These are phyloP conservation scores for Xestobium rufovillosum DNA, from an alignment of 2,888 invertebrate genomes.

Conservation along the genomic window DNA sequence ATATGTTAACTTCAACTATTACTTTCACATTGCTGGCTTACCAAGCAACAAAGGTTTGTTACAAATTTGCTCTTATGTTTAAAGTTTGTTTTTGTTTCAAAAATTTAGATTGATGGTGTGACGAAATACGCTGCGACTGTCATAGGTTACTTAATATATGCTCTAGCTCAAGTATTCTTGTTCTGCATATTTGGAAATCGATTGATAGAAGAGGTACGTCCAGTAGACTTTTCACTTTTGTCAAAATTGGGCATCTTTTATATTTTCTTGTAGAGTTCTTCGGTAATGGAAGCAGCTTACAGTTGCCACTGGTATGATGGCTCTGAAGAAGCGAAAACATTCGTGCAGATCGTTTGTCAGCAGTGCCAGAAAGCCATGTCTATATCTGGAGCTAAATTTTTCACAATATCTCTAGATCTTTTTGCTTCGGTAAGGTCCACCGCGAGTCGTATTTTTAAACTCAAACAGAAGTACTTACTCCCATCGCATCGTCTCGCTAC, in stretches of 20 bases:
- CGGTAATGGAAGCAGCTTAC: constrained; percentile 87
- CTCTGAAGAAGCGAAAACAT: constrained; percentile 83
- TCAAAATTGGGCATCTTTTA: constrained; percentile 1
- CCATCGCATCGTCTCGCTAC: too few species aligned
- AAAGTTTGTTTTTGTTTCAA: constrained; percentile 19
- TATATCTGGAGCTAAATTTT: constrained; percentile 84
- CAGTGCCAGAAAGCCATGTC: constrained; percentile 86
- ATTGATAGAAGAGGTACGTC: constrained; percentile 73
- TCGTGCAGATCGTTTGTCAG: constrained; percentile 85
- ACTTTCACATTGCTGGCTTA: constrained; percentile 76
- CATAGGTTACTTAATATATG: constrained; percentile 70
- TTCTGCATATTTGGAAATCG: constrained; percentile 84
- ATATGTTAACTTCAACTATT: constrained; percentile 80
- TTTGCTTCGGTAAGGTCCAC: constrained; percentile 82
- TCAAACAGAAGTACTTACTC: not conserved
- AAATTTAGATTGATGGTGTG: constrained; percentile 64
- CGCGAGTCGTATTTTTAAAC: too few species aligned
- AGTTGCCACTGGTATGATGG: constrained; percentile 89
- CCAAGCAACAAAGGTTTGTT: constrained; percentile 71
- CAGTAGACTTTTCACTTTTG: too few species aligned
- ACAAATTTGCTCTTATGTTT: constrained; percentile 1
- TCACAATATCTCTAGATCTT: constrained; percentile 78
- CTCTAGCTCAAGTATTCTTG: constrained; percentile 76
- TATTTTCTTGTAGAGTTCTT: constrained; percentile 60
- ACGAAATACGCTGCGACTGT: constrained; percentile 73